Conservation (phyloP, 2,113 vertebrate species). For the Prunella himalayana region DNA sequence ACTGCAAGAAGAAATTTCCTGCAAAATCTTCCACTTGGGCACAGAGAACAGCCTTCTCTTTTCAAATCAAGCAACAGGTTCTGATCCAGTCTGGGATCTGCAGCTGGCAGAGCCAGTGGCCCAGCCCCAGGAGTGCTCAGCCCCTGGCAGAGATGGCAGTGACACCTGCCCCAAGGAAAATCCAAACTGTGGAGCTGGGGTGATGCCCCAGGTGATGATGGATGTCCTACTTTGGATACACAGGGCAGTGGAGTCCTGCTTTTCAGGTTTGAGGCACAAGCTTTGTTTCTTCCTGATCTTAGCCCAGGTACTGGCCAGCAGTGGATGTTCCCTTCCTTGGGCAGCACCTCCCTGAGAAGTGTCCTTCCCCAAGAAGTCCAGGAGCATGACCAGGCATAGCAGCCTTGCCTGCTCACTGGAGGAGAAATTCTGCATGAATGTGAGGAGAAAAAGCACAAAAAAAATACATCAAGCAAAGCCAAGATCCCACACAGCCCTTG, state of each 20-base stretch:
- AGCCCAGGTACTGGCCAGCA: neutral
- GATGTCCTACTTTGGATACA: neutral
- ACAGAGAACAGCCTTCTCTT: neutral
- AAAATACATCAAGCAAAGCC: neutral
- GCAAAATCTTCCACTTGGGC: neutral
- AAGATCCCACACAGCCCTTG: neutral
- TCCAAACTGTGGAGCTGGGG: neutral
- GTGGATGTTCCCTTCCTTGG: neutral
- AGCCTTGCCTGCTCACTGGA: neutral
- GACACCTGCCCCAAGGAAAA: neutral
- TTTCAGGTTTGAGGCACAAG: neutral
- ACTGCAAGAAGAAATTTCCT: neutral
- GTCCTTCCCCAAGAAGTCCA: neutral
- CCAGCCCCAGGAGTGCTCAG: neutral
- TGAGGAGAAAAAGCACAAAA: neutral
- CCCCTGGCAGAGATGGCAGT: neutral
- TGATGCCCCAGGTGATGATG: neutral
- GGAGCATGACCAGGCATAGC: neutral
- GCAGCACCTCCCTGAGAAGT: neutral
- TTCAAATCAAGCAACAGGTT: neutral
- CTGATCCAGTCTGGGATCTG: neutral
- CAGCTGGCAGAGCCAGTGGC: neutral
- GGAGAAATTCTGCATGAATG: neutral
- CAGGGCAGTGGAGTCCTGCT: neutral
- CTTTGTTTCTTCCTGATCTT: neutral